Evolutionary conservation across 2,113 vertebrate genomes (phyloP).

Genomic region (Triplophysa tibetana): DNA sequence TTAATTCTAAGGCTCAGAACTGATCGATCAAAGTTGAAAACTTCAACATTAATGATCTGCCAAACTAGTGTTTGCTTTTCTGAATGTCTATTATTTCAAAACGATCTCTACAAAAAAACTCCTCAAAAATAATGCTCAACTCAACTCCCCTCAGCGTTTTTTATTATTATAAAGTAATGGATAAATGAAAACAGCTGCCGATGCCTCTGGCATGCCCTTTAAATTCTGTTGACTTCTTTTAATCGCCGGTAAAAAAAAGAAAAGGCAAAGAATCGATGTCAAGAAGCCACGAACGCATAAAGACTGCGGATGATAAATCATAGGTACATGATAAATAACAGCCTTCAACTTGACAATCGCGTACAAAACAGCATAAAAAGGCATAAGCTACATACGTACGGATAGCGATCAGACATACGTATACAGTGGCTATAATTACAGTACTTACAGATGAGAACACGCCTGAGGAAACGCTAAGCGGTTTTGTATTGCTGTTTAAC

Average conservation of each 20-base stretch:
- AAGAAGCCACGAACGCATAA: not conserved
- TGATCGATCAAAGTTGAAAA: conserved; percentile 30
- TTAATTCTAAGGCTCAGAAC: not conserved
- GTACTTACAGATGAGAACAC: conserved; percentile 70
- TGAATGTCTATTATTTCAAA: conserved; percentile 9
- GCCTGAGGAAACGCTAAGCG: conserved; percentile 49
- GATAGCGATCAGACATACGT: conserved; percentile 1
- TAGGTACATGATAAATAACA: not conserved
- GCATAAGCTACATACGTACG: too few species aligned
- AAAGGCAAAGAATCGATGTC: not conserved
- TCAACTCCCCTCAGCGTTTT: conserved; percentile 42
- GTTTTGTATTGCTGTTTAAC: conserved; percentile 49
- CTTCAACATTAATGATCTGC: conserved; percentile 31
- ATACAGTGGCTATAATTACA: conserved; percentile 33
- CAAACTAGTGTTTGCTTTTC: conserved; percentile 3
- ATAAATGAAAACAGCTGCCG: not conserved
- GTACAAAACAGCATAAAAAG: not conserved
- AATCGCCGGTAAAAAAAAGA: not conserved
- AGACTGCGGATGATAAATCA: not conserved
- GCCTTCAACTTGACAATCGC: not conserved
- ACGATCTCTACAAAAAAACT: conserved; percentile 51
- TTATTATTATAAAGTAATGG: conserved; percentile 34
- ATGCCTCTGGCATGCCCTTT: conserved; percentile 12
- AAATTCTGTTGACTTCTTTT: not conserved
- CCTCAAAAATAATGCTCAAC: conserved; percentile 65